Conservation (phyloP, 2,888 invertebrate genomes). For the Laspeyria flexula region DNA sequence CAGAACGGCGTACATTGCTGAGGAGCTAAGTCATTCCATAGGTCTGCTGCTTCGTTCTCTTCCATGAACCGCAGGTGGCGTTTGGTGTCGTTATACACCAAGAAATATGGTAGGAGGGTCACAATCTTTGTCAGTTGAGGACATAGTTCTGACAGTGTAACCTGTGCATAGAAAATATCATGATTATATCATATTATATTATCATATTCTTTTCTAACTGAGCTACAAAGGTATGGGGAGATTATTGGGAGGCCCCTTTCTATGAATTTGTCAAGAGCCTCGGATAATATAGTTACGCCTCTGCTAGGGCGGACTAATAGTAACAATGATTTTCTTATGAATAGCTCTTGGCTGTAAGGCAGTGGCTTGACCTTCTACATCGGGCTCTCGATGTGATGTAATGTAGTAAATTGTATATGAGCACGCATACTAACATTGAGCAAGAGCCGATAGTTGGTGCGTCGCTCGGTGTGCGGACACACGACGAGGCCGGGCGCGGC, state of each 20-base stretch:
- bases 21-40: conserved; percentile 92
- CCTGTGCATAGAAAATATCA: conserved; percentile 59
- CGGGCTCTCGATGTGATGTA: too few relatives aligned
- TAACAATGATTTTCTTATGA: too few relatives aligned
- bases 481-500: conserved; percentile 92
- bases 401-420: too few relatives aligned
- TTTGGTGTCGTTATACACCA: conserved; percentile 90
- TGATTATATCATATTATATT: too few relatives aligned
- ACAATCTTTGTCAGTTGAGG: conserved; percentile 92
- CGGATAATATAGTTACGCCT: too few relatives aligned
- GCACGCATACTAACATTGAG: conserved; percentile 86
- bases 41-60: conserved; percentile 93
- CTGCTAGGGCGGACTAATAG: too few relatives aligned
- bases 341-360: too few relatives aligned
- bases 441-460: conserved; percentile 90
- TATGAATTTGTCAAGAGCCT: too few relatives aligned
- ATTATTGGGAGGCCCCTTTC: too few relatives aligned
- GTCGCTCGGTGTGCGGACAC: conserved; percentile 89
- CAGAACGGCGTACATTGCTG: conserved; percentile 91
- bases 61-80: conserved; percentile 91
- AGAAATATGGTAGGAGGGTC: conserved; percentile 92
- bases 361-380: too few relatives aligned
- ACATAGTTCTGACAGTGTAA: conserved; percentile 89
- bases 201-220: too few relatives aligned
- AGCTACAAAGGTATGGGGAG: too few relatives aligned